phyloP scores from a whole-genome alignment of 1,140 invertebrate species.

The Zaprionus davidi region DNA sequence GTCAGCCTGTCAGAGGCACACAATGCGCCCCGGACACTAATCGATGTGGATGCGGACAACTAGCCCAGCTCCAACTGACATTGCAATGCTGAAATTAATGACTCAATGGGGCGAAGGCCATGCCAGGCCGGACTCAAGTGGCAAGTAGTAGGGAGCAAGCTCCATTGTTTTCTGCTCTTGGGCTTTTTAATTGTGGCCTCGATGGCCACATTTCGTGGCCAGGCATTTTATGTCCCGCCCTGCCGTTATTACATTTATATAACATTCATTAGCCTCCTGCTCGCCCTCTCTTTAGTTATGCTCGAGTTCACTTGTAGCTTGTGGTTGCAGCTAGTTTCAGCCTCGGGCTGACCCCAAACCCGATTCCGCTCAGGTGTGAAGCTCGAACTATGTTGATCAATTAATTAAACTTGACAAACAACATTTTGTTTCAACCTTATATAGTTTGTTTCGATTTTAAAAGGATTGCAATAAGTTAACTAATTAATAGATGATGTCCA shows the following conservation, averaged over 20 bases:
- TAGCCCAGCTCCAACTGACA: conserved; percentile 39
- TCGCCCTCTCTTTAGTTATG: conserved; percentile 25
- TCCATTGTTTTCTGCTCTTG: conserved; percentile 49
- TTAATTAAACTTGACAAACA: conserved; percentile 3
- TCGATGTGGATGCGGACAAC: conserved; percentile 68
- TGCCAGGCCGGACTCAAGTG: conserved; percentile 11
- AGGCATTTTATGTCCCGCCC: conserved; percentile 63
- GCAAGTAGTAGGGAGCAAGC: not conserved
- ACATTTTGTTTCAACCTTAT: not conserved
- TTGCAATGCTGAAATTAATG: conserved; percentile 71
- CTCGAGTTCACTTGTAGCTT: conserved; percentile 47
- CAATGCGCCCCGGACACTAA: conserved; percentile 69
- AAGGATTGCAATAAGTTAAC: not conserved
- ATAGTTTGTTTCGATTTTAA: not conserved
- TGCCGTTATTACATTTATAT: conserved; percentile 11
- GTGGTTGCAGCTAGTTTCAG: not conserved
- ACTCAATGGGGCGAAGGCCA: conserved; percentile 61
- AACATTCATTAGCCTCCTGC: conserved; percentile 28
- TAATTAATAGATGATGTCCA: not conserved
- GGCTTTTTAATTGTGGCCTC: conserved; percentile 71
- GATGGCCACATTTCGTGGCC: conserved; percentile 56
- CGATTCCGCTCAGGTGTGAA: conserved; percentile 12
- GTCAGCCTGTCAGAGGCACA: conserved; percentile 68
- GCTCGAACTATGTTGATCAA: not conserved
- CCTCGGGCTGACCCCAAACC: no score